A percentile compares a stretch with the other conserved stretches of the same genome.
phyloP scores from a whole-genome alignment of 2,797 vertebrate genomes.

The Podarcis lilfordi region DNA sequence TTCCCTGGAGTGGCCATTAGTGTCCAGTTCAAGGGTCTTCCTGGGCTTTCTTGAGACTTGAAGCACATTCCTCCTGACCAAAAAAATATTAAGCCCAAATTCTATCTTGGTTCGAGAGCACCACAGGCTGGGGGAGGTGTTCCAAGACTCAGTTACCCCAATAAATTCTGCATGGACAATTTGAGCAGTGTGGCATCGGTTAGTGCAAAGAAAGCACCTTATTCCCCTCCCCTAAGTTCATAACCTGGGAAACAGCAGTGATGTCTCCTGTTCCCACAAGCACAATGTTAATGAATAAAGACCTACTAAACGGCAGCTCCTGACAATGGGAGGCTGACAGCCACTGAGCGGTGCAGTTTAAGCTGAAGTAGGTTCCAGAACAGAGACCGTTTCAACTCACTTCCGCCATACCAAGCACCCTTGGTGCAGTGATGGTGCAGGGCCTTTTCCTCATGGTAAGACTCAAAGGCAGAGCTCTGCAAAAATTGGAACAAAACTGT shows the following conservation, averaged over 20 bases:
- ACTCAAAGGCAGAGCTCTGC: not conserved
- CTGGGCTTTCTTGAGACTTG: not conserved
- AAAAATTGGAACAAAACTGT: not conserved
- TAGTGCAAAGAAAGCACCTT: not conserved
- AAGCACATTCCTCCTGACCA: conserved; percentile 12
- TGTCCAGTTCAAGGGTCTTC: not conserved
- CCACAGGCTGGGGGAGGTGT: not conserved
- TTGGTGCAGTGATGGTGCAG: not conserved
- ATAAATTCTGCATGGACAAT: not conserved
- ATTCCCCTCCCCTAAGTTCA: conserved; percentile 11
- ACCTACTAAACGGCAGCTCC: not conserved
- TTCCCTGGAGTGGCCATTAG: conserved; percentile 9
- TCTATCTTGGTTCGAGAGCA: not conserved
- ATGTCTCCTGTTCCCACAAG: not conserved
- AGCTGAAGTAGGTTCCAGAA: not conserved
- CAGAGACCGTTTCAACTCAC: not conserved
- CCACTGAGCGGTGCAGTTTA: not conserved
- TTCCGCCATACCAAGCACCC: not conserved
- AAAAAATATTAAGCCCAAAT: not conserved
- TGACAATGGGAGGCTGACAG: not conserved
- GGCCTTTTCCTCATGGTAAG: not conserved
- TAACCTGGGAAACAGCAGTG: not conserved
- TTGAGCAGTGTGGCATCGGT: not conserved
- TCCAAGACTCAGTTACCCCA: not conserved
- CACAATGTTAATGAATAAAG: not conserved